phyloP scores from a whole-genome alignment of 2,113 vertebrate genomes.

The Zosterops borbonicus region DNA sequence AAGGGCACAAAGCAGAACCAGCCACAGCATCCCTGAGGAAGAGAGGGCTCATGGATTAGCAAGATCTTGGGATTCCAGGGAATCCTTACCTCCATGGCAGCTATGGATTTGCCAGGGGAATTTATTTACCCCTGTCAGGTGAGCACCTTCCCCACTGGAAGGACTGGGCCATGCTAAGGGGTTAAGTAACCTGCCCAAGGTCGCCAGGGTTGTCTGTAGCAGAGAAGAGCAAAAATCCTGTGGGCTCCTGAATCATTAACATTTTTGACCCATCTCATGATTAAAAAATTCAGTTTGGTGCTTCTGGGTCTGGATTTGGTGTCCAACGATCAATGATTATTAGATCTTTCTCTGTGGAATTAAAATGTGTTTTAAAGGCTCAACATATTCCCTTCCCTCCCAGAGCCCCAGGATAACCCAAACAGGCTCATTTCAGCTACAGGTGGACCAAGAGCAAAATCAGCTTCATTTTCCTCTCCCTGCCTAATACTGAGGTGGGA shows the following conservation, averaged over 20 bases:
- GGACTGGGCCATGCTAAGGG: neutral
- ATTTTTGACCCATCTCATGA: rapidly evolving
- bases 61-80: neutral
- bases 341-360: neutral
- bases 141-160: rapidly evolving
- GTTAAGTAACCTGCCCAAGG: neutral
- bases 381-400: neutral
- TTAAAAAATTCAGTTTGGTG: neutral
- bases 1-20: neutral
- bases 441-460: neutral
- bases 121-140: neutral
- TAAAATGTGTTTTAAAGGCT: neutral
- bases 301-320: neutral
- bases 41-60: no score
- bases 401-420: neutral
- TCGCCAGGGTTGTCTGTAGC: rapidly evolving
- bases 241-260: rapidly evolving
- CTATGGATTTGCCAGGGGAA: rapidly evolving
- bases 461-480: neutral
- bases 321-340: neutral
- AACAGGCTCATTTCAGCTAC: neutral
- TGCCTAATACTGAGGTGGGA: neutral
- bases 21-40: neutral
- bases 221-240: neutral
- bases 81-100: neutral